These are phyloP conservation scores for Neosilurus mollespiculum DNA, from an alignment of 2,797 vertebrate genomes.

Conservation along the genomic window DNA sequence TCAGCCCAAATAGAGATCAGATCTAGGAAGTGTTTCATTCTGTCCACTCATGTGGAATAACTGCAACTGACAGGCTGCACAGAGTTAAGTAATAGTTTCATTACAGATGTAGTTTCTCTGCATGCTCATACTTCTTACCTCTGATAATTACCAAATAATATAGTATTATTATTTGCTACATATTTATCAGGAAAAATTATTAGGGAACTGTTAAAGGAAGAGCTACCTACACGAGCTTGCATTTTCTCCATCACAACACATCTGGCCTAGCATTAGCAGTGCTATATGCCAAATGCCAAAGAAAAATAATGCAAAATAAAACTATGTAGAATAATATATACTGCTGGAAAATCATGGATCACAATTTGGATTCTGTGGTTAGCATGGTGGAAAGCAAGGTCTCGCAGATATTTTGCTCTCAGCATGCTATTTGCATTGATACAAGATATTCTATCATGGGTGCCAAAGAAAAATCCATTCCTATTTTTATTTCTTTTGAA, in stretches of 20 bases:
- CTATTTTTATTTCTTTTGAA: conserved; percentile 34
- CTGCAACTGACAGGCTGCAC: not conserved
- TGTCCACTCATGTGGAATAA: not conserved
- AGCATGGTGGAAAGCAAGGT: conserved; percentile 38
- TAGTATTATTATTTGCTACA: too few species aligned
- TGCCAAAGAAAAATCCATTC: conserved; percentile 38
- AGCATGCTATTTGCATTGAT: conserved; percentile 44
- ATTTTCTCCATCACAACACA: not conserved
- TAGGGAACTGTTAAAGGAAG: too few species aligned
- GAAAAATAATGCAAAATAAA: not conserved
- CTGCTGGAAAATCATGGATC: conserved; percentile 29
- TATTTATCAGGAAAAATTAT: too few species aligned
- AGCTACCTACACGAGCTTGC: too few species aligned
- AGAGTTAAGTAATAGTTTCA: too few species aligned
- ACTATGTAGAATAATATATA: conserved; percentile 35
- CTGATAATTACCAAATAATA: too few species aligned
- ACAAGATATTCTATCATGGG: conserved; percentile 41
- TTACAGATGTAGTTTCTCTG: too few species aligned
- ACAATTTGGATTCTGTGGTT: conserved; percentile 44
- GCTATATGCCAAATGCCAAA: conserved; percentile 23
- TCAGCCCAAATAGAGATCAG: not conserved
- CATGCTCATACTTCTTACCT: too few species aligned
- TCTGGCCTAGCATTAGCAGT: not conserved
- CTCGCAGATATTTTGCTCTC: conserved; percentile 33
- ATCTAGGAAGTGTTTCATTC: not conserved